Percentiles rank a stretch among this genome's conserved stretches.
Conservation (phyloP, 2,888 invertebrate genomes). For the Vandiemenella viatica region DNA sequence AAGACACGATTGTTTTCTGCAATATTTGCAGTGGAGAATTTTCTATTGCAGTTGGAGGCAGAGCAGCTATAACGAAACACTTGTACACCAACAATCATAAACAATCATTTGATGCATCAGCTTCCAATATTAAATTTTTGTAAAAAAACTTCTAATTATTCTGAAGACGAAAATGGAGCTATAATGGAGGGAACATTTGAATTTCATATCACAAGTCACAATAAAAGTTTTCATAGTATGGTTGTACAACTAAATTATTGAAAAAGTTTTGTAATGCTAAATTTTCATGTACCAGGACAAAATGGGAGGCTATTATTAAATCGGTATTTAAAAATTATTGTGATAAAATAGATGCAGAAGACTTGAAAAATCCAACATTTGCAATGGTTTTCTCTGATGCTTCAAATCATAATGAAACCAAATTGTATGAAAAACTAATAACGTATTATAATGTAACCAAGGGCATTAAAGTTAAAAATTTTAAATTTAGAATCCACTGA, state of each 20-base stretch:
- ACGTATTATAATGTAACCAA: constrained; percentile 2
- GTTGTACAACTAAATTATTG: too few species aligned
- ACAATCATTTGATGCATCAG: not conserved
- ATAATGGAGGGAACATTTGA: constrained; percentile 9
- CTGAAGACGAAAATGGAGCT: constrained; percentile 3
- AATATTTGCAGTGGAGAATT: constrained; percentile 10
- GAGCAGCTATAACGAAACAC: too few species aligned
- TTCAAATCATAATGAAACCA: constrained; percentile 17
- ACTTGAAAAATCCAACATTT: constrained; percentile 1
- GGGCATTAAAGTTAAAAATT: not conserved
- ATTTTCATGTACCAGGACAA: constrained; percentile 4
- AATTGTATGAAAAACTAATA: constrained; percentile 14
- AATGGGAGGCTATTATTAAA: not conserved
- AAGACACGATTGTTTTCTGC: constrained; percentile 7
- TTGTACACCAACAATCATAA: constrained; percentile 9
- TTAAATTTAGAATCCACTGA: not conserved
- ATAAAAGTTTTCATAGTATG: constrained; percentile 13
- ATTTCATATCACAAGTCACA: constrained; percentile 10
- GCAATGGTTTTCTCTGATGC: constrained; percentile 11
- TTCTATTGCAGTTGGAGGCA: too few species aligned
- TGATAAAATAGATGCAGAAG: not conserved
- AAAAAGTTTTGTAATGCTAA: too few species aligned
- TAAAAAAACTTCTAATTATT: too few species aligned
- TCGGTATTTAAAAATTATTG: not conserved
- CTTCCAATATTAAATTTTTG: not conserved